Evolutionary conservation across 2,888 invertebrate genomes (phyloP).

Genomic region (Invenusta paracnida): DNA sequence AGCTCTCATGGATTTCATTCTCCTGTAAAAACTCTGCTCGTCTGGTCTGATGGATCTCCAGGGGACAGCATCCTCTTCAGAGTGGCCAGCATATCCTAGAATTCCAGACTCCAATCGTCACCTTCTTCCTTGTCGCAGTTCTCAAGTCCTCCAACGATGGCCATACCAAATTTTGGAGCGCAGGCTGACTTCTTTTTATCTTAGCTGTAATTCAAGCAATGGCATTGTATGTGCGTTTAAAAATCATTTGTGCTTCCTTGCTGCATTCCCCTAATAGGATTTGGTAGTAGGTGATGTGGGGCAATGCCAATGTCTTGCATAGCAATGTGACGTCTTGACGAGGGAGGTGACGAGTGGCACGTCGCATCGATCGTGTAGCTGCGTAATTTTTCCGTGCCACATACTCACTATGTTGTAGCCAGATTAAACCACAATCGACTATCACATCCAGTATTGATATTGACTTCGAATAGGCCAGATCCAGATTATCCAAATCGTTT

Average conservation of each 20-base stretch:
- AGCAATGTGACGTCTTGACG: not conserved
- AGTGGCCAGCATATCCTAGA: not conserved
- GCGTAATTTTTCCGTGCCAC: not conserved
- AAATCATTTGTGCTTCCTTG: not conserved
- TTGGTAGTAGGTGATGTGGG: not conserved
- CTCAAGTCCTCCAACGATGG: not conserved
- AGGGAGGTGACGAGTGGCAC: conserved; percentile 9
- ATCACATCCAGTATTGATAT: too few species aligned
- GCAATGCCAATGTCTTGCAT: conserved; percentile 1
- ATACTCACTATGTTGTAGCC: not conserved
- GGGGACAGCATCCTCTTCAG: not conserved
- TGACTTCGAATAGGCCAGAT: too few species aligned
- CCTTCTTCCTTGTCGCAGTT: not conserved
- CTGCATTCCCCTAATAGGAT: too few species aligned
- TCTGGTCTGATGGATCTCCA: not conserved
- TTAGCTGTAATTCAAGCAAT: not conserved
- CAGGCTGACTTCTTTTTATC: not conserved
- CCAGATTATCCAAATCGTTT: too few species aligned
- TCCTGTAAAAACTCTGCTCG: not conserved
- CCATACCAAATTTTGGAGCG: not conserved
- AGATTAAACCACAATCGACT: not conserved
- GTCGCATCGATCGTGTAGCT: not conserved
- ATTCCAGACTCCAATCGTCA: not conserved
- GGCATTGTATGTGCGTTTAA: not conserved
- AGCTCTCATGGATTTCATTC: not conserved